Percentiles rank a stretch among this genome's conserved stretches.
Evolutionary conservation across 1,140 invertebrate genomes (phyloP).

Genomic region (Schlechtendalia chinensis): DNA sequence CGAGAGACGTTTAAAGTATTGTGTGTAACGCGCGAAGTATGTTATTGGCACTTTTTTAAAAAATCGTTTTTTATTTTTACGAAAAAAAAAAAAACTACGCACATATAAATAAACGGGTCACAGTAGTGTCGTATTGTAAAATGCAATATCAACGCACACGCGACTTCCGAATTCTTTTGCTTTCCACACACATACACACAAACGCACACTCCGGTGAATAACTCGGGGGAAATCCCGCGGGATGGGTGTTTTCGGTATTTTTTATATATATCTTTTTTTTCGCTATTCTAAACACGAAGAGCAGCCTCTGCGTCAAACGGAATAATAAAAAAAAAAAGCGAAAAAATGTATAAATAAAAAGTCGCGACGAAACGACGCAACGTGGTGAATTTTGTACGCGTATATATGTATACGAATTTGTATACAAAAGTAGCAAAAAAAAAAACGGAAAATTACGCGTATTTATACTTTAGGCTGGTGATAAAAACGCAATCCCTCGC

Average conservation of each 20-base stretch:
- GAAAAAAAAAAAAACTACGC: neutral
- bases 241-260: neutral
- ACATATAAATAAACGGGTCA: constrained; percentile 16
- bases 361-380: neutral
- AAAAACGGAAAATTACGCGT: too few relatives aligned
- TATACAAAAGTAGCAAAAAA: too few relatives aligned
- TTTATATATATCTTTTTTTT: neutral
- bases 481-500: too few relatives aligned
- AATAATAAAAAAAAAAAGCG: constrained; percentile 14
- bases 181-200: neutral
- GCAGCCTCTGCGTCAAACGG: neutral
- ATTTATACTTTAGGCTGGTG: too few relatives aligned
- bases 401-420: neutral
- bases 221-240: neutral
- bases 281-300: neutral
- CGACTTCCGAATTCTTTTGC: neutral
- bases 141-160: constrained; percentile 1
- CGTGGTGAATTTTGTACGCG: neutral
- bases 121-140: neutral
- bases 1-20: neutral
- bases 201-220: neutral
- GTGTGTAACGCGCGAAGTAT: neutral
- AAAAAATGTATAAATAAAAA: neutral
- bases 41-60: constrained; percentile 11
- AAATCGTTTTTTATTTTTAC: constrained; percentile 1